Base-by-base conservation (phyloP, 1,140 invertebrate genomes). In the Parapsyche elsis region DNA sequence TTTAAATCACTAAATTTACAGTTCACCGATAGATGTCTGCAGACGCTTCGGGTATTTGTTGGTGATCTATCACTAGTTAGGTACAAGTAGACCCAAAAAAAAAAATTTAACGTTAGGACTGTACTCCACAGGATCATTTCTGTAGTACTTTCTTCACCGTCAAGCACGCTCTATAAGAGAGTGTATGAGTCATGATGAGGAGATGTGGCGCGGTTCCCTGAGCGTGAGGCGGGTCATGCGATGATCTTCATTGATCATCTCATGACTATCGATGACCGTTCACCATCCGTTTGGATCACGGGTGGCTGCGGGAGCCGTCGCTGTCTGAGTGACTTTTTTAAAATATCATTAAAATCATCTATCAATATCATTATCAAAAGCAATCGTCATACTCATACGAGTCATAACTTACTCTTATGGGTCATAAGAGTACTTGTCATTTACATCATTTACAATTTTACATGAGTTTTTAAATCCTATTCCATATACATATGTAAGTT, bases 111-210 rank as follows among this genome's bases (percentile, higher is more conserved):
- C 12, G 46, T 77, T 82, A 82, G 81, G 78, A 82, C 81, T 82
- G 81, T 82, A 82, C 81, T 82, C 79, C 81, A 82, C 81, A 82
- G 81, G 81, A 82, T 82, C 81, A 82, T 82, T 82, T 82, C 81
- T 82, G 81, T 82, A 82, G 81, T 82, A 82, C 81, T 76, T 82
- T 78, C 81, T 82, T 74, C 61, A 71, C 71, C 81, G 78, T 82
- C 67, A 80, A 73, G 78, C 76, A 64, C 57, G 77, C 81, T 76
- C 78, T 76, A 53, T 64, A 80, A 78, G 71, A 82, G 81, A 82
- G 78, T 82, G 73, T 61, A 53, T 64, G 21, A 61, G 24, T 78
- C 81, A 74, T 24, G 81, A 80, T 82, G 81, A 82, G 0, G 81
- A 82, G 81, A 70, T 24, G 81, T 73, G 73, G 71, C 71, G 71